Conservation (phyloP, 2,113 vertebrate species). For the Rostratula benghalensis region DNA sequence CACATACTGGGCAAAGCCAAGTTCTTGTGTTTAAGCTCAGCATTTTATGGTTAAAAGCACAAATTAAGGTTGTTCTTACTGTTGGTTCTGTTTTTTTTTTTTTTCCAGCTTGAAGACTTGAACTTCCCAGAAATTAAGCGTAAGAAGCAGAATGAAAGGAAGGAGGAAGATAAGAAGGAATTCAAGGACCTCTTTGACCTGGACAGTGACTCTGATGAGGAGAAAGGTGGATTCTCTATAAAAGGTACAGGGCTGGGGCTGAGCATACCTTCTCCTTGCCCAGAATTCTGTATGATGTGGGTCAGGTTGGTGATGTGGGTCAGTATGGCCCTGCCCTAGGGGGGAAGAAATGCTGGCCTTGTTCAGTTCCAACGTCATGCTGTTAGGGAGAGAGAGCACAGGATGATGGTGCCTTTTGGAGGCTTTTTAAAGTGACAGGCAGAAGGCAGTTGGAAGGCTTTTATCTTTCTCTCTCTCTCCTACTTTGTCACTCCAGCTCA, state of each 20-base stretch:
- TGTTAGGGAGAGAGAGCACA: neutral
- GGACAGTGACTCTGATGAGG: conserved; percentile 81
- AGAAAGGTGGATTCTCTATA: conserved; percentile 53
- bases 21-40: neutral
- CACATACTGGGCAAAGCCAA: neutral
- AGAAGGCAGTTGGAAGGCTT: neutral
- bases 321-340: accelerated
- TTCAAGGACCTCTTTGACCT: conserved; percentile 91
- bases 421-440: neutral
- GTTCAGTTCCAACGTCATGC: accelerated
- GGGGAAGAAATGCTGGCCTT: accelerated
- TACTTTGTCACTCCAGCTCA: neutral
- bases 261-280: neutral
- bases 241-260: conserved; percentile 74
- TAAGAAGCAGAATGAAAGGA: conserved; percentile 79
- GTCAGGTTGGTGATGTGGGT: neutral
- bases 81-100: neutral
- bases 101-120: conserved; percentile 87
- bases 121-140: conserved; percentile 93
- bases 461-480: neutral
- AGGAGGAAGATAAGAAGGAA: conserved; percentile 86
- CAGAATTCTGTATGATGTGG: neutral
- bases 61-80: neutral
- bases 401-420: neutral
- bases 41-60: neutral